A percentile compares a stretch with the other conserved stretches of the same genome.
These are phyloP conservation scores for Lithobius niger DNA, from an alignment of 1,140 invertebrate genomes.

Conservation along the genomic window DNA sequence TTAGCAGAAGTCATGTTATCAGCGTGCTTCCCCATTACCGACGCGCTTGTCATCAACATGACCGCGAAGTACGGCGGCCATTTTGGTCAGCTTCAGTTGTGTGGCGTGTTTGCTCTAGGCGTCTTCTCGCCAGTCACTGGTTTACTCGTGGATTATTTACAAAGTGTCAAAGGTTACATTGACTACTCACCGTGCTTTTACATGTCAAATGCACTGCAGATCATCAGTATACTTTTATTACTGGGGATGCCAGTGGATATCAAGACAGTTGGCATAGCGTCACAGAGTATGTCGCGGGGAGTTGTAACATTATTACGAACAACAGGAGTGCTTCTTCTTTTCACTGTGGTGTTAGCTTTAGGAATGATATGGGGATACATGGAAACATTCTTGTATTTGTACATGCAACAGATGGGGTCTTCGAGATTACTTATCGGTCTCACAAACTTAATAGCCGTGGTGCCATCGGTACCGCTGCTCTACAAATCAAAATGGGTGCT, in stretches of 20 bases:
- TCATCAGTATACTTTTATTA: neutral
- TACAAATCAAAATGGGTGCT: slow-evolving; percentile 65
- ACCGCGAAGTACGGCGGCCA: slow-evolving; percentile 65
- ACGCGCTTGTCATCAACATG: slow-evolving; percentile 59
- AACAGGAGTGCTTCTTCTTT: neutral
- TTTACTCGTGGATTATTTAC: neutral
- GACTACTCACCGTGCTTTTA: neutral
- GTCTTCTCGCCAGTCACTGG: slow-evolving; percentile 31
- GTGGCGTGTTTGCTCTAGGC: slow-evolving; percentile 55
- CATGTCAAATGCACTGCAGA: neutral
- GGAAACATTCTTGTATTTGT: slow-evolving; percentile 35
- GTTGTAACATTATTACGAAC: neutral
- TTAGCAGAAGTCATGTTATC: slow-evolving; percentile 61
- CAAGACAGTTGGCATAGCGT: neutral
- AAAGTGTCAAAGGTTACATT: neutral
- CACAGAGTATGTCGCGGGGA: neutral
- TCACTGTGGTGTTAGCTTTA: neutral
- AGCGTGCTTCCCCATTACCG: slow-evolving; percentile 50
- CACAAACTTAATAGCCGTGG: slow-evolving; percentile 45
- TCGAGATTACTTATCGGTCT: slow-evolving; percentile 48
- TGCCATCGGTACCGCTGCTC: slow-evolving; percentile 54
- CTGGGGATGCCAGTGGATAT: neutral
- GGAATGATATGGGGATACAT: slow-evolving; percentile 11
- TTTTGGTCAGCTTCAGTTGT: slow-evolving; percentile 59
- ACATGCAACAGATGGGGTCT: slow-evolving; percentile 41